Percentiles rank a stretch among this genome's conserved stretches.
Evolutionary conservation across 1,140 invertebrate genomes (phyloP).

Genomic region (Papilio xuthus): DNA sequence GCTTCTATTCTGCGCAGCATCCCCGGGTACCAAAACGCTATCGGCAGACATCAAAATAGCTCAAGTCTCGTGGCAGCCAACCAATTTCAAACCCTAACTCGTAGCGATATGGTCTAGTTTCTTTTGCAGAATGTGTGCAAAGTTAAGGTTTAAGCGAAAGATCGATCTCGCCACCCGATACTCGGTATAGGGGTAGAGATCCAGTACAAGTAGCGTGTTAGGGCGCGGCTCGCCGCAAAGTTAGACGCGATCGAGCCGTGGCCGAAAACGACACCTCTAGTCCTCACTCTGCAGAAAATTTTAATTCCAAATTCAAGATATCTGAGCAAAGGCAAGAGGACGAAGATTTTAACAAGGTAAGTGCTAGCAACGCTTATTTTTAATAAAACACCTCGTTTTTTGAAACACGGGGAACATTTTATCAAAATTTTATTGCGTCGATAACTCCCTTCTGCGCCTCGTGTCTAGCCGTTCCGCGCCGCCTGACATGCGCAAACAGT

Average conservation of each 20-base stretch:
- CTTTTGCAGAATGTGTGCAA: background rate
- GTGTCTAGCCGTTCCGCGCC: constrained; percentile 54
- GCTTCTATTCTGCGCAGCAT: constrained; percentile 82
- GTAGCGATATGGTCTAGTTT: constrained; percentile 44
- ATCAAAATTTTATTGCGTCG: constrained; percentile 68
- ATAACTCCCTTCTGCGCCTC: constrained; percentile 64
- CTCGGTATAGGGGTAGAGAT: constrained; percentile 81
- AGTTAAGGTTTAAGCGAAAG: constrained; percentile 52
- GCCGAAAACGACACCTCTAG: constrained; percentile 73
- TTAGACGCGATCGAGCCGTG: constrained; percentile 78
- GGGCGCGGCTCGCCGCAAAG: constrained; percentile 81
- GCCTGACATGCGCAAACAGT: constrained; percentile 70
- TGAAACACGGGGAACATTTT: constrained; percentile 43
- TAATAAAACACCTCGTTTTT: constrained; percentile 36
- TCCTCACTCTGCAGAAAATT: constrained; percentile 59
- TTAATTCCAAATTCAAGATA: constrained; percentile 52
- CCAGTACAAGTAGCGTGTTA: constrained; percentile 81
- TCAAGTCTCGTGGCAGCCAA: constrained; percentile 38
- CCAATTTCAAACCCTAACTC: constrained; percentile 48
- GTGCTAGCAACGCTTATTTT: constrained; percentile 43
- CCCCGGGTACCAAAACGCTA: constrained; percentile 78
- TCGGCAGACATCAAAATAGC: constrained; percentile 67
- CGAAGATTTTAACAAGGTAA: constrained; percentile 46
- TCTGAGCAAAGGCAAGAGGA: constrained; percentile 36
- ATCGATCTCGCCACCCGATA: constrained; percentile 67